These are phyloP conservation scores for Dasyurus viverrinus DNA, from an alignment of 2,113 vertebrate species.

Conservation along the genomic window DNA sequence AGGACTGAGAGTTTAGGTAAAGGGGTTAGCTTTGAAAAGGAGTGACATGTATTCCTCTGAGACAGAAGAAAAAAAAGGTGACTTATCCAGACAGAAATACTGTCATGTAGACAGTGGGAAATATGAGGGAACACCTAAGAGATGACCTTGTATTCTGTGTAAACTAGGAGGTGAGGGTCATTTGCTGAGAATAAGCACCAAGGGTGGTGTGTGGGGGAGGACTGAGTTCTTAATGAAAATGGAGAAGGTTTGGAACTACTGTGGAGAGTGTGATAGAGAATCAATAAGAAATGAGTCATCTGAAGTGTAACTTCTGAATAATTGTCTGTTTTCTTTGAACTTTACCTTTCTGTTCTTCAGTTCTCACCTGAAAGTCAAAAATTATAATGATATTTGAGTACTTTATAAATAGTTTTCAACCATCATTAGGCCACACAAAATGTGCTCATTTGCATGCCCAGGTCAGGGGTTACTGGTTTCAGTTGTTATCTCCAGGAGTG, in stretches of 20 bases:
- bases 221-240: not conserved
- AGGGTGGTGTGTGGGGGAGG: not conserved
- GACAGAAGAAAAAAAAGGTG: not conserved
- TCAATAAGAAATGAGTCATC: not conserved
- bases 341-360: not conserved
- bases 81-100: not conserved
- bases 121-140: not conserved
- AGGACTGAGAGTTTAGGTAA: not conserved
- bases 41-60: not conserved
- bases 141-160: not conserved
- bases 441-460: not conserved
- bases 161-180: not conserved
- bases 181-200: not conserved
- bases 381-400: not conserved
- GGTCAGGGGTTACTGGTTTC: slow-evolving; percentile 2
- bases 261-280: not conserved
- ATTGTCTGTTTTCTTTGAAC: not conserved
- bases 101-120: not conserved
- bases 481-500: slow-evolving; percentile 1
- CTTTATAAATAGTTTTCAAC: not conserved
- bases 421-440: not conserved
- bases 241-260: not conserved
- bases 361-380: not conserved
- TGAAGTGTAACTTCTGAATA: not conserved
- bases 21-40: not conserved